Evolutionary conservation across 2,888 invertebrate genomes (phyloP).

Genomic region (Andrena camellia): DNA sequence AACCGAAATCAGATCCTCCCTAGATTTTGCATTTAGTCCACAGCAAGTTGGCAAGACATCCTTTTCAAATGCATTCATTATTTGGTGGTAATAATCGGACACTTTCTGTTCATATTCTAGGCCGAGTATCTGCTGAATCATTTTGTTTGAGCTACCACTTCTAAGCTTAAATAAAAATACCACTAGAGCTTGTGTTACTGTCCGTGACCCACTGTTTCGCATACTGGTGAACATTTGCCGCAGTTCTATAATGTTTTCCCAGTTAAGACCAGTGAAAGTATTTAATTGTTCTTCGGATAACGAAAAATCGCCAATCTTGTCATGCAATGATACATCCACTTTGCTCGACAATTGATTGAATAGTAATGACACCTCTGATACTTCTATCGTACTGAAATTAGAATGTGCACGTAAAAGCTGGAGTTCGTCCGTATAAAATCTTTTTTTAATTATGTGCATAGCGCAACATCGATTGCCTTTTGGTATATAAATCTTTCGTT

Average conservation of each 20-base stretch:
- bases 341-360: not conserved
- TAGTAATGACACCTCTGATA: not conserved
- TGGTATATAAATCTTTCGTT: too few species aligned
- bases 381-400: not conserved
- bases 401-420: too few species aligned
- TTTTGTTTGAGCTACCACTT: constrained; percentile 31
- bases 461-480: too few species aligned
- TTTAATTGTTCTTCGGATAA: not conserved
- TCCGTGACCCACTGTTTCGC: not conserved
- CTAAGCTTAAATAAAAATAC: constrained; percentile 53
- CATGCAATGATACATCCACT: constrained; percentile 22
- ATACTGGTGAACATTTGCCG: not conserved
- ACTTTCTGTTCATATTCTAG: not conserved
- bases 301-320: constrained; percentile 38
- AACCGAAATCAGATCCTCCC: too few species aligned
- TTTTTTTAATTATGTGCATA: too few species aligned
- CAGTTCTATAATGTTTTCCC: constrained; percentile 16
- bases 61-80: too few species aligned
- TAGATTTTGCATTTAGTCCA: too few species aligned
- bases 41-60: too few species aligned
- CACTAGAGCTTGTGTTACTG: constrained; percentile 46
- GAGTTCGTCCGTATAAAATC: too few species aligned
- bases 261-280: constrained; percentile 45
- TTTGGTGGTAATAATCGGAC: too few species aligned
- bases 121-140: constrained; percentile 6